A percentile compares a stretch with the other conserved stretches of the same genome.
phyloP scores from a whole-genome alignment of 2,797 vertebrate genomes.

The Micromesistius poutassou region DNA sequence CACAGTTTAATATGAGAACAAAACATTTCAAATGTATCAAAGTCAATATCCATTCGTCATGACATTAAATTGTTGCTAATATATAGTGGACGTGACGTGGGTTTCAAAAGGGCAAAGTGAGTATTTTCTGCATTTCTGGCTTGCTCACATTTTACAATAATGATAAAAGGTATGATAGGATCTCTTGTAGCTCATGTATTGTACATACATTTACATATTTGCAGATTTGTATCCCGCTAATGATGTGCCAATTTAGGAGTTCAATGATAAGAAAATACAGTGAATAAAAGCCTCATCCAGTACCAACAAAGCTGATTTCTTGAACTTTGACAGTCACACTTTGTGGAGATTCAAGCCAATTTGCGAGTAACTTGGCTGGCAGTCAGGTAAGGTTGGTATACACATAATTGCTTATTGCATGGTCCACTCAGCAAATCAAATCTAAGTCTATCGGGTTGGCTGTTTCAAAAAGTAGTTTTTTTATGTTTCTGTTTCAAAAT shows the following conservation, averaged over 20 bases:
- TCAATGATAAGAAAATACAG: not conserved
- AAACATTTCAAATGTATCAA: slow-evolving; percentile 23
- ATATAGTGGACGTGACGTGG: not conserved
- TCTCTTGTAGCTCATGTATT: not conserved
- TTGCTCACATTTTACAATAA: slow-evolving; percentile 27
- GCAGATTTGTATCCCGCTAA: not conserved
- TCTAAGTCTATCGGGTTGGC: not conserved
- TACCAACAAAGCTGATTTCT: not conserved
- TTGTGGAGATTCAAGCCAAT: not conserved
- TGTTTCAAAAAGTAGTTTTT: too few relatives aligned
- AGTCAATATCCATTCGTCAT: slow-evolving; percentile 46
- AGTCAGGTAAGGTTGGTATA: not conserved
- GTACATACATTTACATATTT: too few relatives aligned
- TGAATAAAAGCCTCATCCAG: not conserved
- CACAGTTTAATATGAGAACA: slow-evolving; percentile 34
- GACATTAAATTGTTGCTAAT: slow-evolving; percentile 24
- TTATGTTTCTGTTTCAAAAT: not conserved
- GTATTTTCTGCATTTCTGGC: slow-evolving; percentile 16
- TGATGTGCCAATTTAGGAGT: not conserved
- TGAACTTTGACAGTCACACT: not conserved
- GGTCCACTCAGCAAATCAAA: not conserved
- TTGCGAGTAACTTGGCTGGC: not conserved
- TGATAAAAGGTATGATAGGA: not conserved
- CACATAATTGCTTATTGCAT: not conserved
- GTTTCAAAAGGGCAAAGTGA: slow-evolving; percentile 13